Conservation (phyloP, 2,113 vertebrate species). For the Albula goreensis region DNA sequence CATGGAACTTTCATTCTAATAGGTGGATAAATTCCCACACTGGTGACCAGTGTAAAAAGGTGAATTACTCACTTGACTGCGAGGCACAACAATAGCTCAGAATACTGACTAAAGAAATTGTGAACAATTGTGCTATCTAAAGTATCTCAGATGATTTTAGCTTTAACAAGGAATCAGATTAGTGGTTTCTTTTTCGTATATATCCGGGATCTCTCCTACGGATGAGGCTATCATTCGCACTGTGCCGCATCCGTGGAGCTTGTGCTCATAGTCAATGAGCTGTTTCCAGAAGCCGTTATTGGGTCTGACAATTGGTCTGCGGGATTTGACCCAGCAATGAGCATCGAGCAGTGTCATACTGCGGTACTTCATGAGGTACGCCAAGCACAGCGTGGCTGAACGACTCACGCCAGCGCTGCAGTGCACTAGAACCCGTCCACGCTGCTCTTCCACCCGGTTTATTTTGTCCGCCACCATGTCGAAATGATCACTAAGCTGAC, state of each 20-base stretch:
- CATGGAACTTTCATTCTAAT: background rate
- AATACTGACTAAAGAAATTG: no score
- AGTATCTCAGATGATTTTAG: background rate
- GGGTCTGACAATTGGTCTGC: constrained; percentile 63
- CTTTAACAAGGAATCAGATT: constrained; percentile 60
- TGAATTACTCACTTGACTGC: background rate
- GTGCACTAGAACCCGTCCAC: constrained; percentile 66
- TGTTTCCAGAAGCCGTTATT: constrained; percentile 75
- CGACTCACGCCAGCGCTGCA: constrained; percentile 74
- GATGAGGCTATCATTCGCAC: constrained; percentile 65
- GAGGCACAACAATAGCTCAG: no score
- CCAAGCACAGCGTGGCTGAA: constrained; percentile 69
- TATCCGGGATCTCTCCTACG: constrained; percentile 67
- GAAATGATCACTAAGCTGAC: constrained; percentile 59
- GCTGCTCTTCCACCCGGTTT: fast-evolving
- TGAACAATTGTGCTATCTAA: background rate
- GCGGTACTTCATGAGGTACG: constrained; percentile 67
- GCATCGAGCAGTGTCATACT: constrained; percentile 58
- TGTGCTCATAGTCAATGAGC: constrained; percentile 65
- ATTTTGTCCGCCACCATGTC: constrained; percentile 65
- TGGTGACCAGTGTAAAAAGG: background rate
- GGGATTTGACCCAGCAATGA: constrained; percentile 53
- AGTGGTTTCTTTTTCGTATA: constrained; percentile 60
- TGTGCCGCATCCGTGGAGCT: constrained; percentile 54
- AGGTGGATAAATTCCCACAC: background rate